Evolutionary conservation across 2,888 invertebrate species (phyloP).

Genomic region (Drosophila cognata): DNA sequence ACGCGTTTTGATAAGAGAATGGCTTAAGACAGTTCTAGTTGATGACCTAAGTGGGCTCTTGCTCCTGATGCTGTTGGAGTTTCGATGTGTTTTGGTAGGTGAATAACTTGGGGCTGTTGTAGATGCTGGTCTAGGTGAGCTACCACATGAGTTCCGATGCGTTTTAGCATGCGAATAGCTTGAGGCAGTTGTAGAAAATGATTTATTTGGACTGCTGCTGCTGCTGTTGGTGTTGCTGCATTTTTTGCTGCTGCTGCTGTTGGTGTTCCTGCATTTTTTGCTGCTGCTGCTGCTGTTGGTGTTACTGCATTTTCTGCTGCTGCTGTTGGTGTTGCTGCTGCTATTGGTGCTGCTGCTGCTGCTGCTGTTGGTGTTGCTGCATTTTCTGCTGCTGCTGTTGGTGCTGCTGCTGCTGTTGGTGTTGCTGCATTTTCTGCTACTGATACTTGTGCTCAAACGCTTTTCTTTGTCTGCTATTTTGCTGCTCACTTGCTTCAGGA

Average conservation of each 20-base stretch:
- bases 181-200: neutral
- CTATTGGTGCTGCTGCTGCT: neutral
- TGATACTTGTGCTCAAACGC: neutral
- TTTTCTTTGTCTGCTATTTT: constrained; percentile 3
- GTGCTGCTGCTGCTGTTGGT: neutral
- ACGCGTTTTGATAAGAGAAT: neutral
- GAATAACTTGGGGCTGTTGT: neutral
- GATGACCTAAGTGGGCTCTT: neutral
- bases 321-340: neutral
- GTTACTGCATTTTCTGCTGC: neutral
- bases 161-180: neutral
- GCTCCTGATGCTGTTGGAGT: neutral
- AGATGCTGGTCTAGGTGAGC: neutral
- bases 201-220: neutral
- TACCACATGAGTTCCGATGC: neutral
- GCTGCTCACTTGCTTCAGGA: neutral
- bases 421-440: neutral
- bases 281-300: neutral
- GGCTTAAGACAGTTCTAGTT: neutral
- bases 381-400: neutral
- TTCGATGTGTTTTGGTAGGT: neutral
- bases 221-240: too few relatives aligned
- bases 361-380: neutral
- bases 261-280: neutral
- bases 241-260: neutral